These are phyloP conservation scores for Drosophila histrio DNA, from an alignment of 2,888 invertebrate genomes.

Conservation along the genomic window DNA sequence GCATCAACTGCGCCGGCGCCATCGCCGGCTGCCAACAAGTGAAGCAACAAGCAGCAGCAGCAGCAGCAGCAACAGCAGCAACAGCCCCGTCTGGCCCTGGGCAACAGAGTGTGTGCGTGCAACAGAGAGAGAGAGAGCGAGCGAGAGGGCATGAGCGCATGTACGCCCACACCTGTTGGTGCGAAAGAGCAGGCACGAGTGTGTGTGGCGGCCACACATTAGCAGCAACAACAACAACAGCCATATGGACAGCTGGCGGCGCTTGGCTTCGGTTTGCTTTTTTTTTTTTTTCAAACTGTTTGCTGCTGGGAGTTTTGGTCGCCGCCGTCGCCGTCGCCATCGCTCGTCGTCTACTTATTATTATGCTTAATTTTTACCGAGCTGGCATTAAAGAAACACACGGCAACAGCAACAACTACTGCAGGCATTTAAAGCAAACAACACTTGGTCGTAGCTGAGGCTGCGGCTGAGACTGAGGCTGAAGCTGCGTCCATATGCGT, in stretches of 20 bases:
- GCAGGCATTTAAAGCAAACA: slow-evolving; percentile 48
- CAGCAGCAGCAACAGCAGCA: slow-evolving; percentile 47
- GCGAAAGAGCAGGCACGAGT: slow-evolving; percentile 43
- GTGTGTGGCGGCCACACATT: slow-evolving; percentile 53
- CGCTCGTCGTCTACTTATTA: slow-evolving; percentile 66
- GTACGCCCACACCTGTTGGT: slow-evolving; percentile 11
- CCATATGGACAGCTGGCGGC: slow-evolving; percentile 67
- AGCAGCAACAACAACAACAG: slow-evolving; percentile 13
- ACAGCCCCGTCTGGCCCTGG: slow-evolving; percentile 45
- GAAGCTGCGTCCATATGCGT: slow-evolving; percentile 55
- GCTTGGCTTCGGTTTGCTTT: slow-evolving; percentile 25
- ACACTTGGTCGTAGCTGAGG: slow-evolving; percentile 28
- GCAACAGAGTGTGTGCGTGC: slow-evolving; percentile 19
- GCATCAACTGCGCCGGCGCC: slow-evolving; percentile 43
- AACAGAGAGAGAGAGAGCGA: slow-evolving; percentile 16
- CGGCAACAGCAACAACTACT: slow-evolving; percentile 38
- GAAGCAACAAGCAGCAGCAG: slow-evolving; percentile 71
- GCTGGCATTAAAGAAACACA: slow-evolving; percentile 61
- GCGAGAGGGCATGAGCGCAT: slow-evolving; percentile 17
- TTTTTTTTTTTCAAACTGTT: slow-evolving; percentile 21
- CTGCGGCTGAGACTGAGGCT: slow-evolving; percentile 1
- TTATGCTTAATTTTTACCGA: slow-evolving; percentile 70
- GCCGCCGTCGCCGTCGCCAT: slow-evolving; percentile 17
- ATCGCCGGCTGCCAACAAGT: slow-evolving; percentile 69
- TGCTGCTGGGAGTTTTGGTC: slow-evolving; percentile 62